Evolutionary conservation across 2,888 invertebrate species (phyloP), one percentile per base, ranked within the genome.

Genomic region (Toxonevra muliebris): DNA sequence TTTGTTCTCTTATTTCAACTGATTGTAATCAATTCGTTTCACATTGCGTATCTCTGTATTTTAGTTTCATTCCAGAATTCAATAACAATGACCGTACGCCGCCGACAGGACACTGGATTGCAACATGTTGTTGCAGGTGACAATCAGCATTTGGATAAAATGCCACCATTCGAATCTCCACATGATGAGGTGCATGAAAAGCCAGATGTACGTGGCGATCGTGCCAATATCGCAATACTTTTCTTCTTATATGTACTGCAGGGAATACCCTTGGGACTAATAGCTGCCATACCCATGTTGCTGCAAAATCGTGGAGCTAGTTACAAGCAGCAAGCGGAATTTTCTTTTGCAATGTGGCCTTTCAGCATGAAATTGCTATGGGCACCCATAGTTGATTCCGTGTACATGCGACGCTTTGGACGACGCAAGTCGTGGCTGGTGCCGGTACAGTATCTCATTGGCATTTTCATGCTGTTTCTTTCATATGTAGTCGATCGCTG

Each of bases 331-430:
- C 98, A 99, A 88, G 94, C 94, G 15, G 93, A 94, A 83, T 94
- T 97, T 84, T 97, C 97, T 86, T 94, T 97, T 80, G 95, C 94
- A 0, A 91, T 91, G 77, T 97, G 97, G 96, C 97, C 97, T 0
- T 94, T 94, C 78, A 91, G 91, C 83, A 86, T 98, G 55, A 99
- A 99, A 85, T 86, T 99, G 55, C 82, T 99, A 66, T 99, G 99
- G 99, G 99, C 99, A 0, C 99, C 99, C 1, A 90, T 99, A 75
- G 98, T 99, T 5, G 99, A 99, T 86, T 93, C 97, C 0, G 83
- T 97, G 58, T 99, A 93, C 83, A 90, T 91, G 73, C 87, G 89
- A 11, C 87, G 89, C 71, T 93, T 98, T 85, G 99, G 99, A 1
- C 88, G 98, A 30, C 87, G 99, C 69, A 99, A 99, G 87, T 95